Evolutionary conservation across 2,888 invertebrate species (phyloP), one percentile per base, ranked within the genome.

Genomic region (Cantharis lateralis): DNA sequence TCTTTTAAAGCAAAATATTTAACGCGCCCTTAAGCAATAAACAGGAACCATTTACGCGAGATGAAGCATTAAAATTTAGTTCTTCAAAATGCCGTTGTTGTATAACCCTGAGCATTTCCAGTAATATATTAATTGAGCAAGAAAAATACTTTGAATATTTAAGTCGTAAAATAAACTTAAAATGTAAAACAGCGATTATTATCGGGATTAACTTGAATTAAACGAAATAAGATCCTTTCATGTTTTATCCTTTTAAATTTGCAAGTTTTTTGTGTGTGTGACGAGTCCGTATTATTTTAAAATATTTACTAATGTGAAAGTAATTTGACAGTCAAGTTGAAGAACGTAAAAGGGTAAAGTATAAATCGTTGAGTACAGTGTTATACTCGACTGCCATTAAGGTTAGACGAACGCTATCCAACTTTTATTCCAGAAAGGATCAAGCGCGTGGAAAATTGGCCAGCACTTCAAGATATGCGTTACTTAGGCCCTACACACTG

Each of bases 401-500:
- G 77, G 72, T 76, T 76, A 75, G 80, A 76, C 72, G 80, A 79
- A 78, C 77, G 79, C 69, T 71, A 77, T 73, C 74, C 74, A 75
- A 80, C 77, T 83, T 84, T 83, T 83, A 83, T 83, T 80, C 82
- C 79, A 77, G 79, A 78, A 81, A 83, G 83, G 84, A 85, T 84
- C 84, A 84, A 84, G 84, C 84, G 84, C 76, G 82, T 82, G 85
- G 84, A 85, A 85, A 85, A 85, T 85, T 85, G 84, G 83, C 78
- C 81, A 80, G 81, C 83, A 84, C 83, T 84, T 82, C 81, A 82
- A 81, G 80, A 82, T 82, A 84, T 81, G 80, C 81, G 82, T 82
- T 84, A 83, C 83, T 82, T 80, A 79, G 74, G 83, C 80, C 82
- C 82, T 78, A 76, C 74, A 79, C 81, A 78, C 81, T 80, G 82